A percentile compares a stretch with the other conserved stretches of the same genome.
phyloP scores from a whole-genome alignment of 2,113 vertebrate genomes.

The Aspiorhynchus laticeps region DNA sequence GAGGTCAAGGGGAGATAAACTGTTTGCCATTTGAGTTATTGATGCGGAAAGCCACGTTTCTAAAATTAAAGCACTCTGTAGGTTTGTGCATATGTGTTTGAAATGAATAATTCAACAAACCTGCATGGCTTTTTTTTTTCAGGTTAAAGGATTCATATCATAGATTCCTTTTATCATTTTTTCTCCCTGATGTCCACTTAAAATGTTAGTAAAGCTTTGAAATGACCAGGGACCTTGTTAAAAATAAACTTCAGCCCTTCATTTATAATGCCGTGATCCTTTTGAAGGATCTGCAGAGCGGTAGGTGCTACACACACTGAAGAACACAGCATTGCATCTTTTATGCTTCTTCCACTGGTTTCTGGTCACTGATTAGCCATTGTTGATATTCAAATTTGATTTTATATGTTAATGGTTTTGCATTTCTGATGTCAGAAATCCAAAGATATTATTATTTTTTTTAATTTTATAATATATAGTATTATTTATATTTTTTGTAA shows the following conservation, averaged over 20 bases:
- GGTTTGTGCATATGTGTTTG: constrained; percentile 36
- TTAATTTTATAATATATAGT: too few relatives aligned
- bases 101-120: constrained; percentile 17
- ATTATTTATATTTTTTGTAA: too few relatives aligned
- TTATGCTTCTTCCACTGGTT: not conserved
- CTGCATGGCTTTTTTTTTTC: not conserved
- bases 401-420: not conserved
- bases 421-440: not conserved
- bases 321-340: not conserved
- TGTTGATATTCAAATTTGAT: not conserved
- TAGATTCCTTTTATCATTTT: not conserved
- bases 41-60: constrained; percentile 61
- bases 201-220: constrained; percentile 3
- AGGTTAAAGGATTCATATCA: constrained; percentile 18
- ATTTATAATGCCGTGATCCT: not conserved
- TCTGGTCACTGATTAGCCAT: not conserved
- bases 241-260: not conserved
- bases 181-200: not conserved
- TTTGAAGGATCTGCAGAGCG: not conserved
- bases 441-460: not conserved
- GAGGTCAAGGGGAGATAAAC: constrained; percentile 63
- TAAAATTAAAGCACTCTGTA: constrained; percentile 60
- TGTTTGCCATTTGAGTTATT: constrained; percentile 73
- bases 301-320: not conserved
- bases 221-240: not conserved